Evolutionary conservation across 2,888 invertebrate genomes (phyloP).

Genomic region (Eristalis tenax): DNA sequence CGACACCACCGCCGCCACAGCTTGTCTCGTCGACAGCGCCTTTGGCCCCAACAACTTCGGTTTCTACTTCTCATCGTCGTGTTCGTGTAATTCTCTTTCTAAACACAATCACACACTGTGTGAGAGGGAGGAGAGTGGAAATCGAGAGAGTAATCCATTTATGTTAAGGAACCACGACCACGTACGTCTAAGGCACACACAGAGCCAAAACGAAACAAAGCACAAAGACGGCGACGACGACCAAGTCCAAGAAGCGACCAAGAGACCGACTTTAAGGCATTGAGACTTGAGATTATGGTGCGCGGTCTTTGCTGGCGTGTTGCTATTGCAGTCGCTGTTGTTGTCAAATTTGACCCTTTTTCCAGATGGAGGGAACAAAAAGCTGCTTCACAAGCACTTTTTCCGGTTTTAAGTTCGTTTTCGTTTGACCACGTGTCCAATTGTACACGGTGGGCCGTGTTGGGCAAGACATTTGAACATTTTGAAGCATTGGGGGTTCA

Average conservation of each 20-base stretch:
- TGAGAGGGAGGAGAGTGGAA: not conserved
- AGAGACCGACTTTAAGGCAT: conserved; percentile 16
- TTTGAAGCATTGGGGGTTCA: too few relatives aligned
- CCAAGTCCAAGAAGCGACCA: not conserved
- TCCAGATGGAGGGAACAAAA: not conserved
- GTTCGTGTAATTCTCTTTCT: conserved; percentile 11
- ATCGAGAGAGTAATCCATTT: conserved; percentile 7
- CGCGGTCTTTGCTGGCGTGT: not conserved
- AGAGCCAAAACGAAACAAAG: conserved; percentile 23
- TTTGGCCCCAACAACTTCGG: conserved; percentile 7
- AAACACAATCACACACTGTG: conserved; percentile 2
- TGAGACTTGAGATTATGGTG: conserved; percentile 25
- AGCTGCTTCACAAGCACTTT: conserved; percentile 22
- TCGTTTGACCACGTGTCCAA: conserved; percentile 62
- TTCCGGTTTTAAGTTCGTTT: conserved; percentile 46
- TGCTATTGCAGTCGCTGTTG: not conserved
- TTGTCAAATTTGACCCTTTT: conserved; percentile 27
- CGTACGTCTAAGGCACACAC: not conserved
- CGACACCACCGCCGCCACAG: conserved; percentile 9
- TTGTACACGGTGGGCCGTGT: not conserved
- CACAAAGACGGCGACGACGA: conserved; percentile 2
- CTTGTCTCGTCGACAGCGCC: conserved; percentile 46
- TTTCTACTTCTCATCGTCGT: not conserved
- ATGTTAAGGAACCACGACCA: conserved; percentile 28
- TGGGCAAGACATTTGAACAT: not conserved